Percentiles rank a stretch among this genome's conserved stretches.
These are phyloP conservation scores for Acleris laterana DNA, from an alignment of 2,888 invertebrate species.

Conservation along the genomic window DNA sequence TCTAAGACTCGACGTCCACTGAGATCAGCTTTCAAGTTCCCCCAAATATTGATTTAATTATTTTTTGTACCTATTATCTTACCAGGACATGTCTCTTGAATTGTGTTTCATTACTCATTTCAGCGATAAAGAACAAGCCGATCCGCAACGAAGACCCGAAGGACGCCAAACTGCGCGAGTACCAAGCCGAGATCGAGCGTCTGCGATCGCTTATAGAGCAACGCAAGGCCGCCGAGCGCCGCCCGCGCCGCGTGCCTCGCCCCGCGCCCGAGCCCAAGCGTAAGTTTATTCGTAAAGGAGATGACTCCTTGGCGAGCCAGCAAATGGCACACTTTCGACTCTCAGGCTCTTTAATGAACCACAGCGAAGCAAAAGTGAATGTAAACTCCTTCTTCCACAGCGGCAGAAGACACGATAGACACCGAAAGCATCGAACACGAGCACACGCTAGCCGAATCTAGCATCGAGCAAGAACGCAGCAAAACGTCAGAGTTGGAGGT, in stretches of 20 bases:
- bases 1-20: too few species aligned
- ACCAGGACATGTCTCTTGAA: too few species aligned
- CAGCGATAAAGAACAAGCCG: constrained; percentile 98
- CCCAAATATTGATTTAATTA: too few species aligned
- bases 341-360: too few species aligned
- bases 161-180: constrained; percentile 97
- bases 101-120: background rate
- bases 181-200: constrained; percentile 96
- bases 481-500: constrained; percentile 90
- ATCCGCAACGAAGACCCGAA: constrained; percentile 99
- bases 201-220: constrained; percentile 81
- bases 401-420: constrained; percentile 67
- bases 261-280: constrained; percentile 29
- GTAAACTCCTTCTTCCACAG: constrained; percentile 43
- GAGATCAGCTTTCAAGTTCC: too few species aligned
- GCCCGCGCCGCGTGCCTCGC: constrained; percentile 41
- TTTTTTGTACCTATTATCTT: too few species aligned
- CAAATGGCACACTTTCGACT: too few species aligned
- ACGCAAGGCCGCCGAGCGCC: constrained; percentile 60
- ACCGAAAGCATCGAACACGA: constrained; percentile 78
- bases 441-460: constrained; percentile 69
- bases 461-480: constrained; percentile 88
- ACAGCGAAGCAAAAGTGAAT: background rate
- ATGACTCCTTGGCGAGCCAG: too few species aligned
- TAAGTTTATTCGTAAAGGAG: background rate